A percentile compares a stretch with the other conserved stretches of the same genome.
These are phyloP conservation scores for Corythornis vintsioides DNA, from an alignment of 2,113 vertebrate species.

Conservation along the genomic window DNA sequence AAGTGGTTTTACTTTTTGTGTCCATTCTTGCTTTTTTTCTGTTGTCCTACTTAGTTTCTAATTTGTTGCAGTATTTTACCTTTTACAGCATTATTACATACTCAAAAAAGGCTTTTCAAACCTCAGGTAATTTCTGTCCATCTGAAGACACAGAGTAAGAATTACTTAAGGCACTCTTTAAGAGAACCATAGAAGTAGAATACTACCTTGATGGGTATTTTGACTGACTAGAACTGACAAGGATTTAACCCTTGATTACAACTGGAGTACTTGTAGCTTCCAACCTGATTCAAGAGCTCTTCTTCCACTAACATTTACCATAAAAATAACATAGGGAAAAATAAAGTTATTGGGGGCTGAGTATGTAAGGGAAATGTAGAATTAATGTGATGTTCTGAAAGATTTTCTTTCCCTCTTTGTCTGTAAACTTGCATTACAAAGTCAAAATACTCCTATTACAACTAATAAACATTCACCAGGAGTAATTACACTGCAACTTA, in stretches of 20 bases:
- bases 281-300: not conserved
- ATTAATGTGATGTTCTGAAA: not conserved
- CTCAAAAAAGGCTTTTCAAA: not conserved
- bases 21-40: not conserved
- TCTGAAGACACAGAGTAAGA: not conserved
- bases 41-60: not conserved
- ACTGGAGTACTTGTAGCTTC: not conserved
- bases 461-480: not conserved
- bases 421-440: not conserved
- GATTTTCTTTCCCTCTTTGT: not conserved
- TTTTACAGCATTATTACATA: not conserved
- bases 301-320: not conserved
- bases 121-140: not conserved
- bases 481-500: not conserved
- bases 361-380: not conserved
- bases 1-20: not conserved
- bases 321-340: not conserved
- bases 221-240: not conserved
- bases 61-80: not conserved
- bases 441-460: not conserved
- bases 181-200: not conserved
- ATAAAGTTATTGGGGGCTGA: not conserved
- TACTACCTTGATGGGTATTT: not conserved
- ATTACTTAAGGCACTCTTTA: not conserved
- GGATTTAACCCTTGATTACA: not conserved